Base-by-base conservation (phyloP, 2,797 vertebrate species). In the Novumbra hubbsi region DNA sequence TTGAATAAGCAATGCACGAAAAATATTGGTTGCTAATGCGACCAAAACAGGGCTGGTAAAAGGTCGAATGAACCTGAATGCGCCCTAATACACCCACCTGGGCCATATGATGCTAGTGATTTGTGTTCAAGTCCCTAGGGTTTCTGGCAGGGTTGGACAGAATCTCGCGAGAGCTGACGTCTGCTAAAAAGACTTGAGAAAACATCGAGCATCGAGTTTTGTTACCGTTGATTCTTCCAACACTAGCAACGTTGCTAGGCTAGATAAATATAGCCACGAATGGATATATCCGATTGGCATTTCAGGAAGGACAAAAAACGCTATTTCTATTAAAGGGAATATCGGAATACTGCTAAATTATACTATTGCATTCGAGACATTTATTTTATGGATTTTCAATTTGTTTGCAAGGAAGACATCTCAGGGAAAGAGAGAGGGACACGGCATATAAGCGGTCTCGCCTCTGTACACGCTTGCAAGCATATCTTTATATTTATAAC, bases 151-250 rank as follows among this genome's bases (percentile, higher is more conserved):
- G 32, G 17, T 30, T 30, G 11, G 9, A 70, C 9, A 24, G 55
- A 4, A 65, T 88, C 87, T 91, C 89, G 88, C 90, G 89, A 90
- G 87, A 90, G 1, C 77, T 84, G 60, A 45, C 24, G 11, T 1
- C 30, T 15, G 28, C 21, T 6, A 41, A 70, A 8, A 24, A 15
- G 21, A 60, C 24, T 60, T 60, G 21, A 60, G 55, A 68, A 45
- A 34, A 49, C 38, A 57, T 5, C 17, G 21, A 60, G 24, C 55
- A 27, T 17, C 55, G 55, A 60, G 55, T 60, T 60, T 21, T 60
- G 14, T 60, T 55, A 60, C 32, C 32, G 32, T 45, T 71, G 55
- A 55, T 60, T 71, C 32, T 55, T 14, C 30, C n/a, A 5, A 32
- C 28, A n/a, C 30, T 60, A 21, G 24, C 49, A 21, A 60, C 32